Evolutionary conservation across 2,113 vertebrate genomes (phyloP).

Genomic region (Dipodomys stephensi): DNA sequence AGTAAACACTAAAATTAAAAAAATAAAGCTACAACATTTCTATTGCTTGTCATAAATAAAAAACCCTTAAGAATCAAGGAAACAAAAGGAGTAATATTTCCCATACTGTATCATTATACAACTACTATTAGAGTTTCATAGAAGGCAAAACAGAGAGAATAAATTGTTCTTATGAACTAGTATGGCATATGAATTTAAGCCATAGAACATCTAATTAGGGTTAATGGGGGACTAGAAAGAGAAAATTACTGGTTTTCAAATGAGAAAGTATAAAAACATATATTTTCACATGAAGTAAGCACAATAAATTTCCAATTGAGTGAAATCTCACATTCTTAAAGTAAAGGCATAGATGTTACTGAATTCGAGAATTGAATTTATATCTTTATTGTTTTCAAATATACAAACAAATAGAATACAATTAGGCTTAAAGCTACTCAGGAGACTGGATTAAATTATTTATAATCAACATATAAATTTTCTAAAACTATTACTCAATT

Average conservation of each 20-base stretch:
- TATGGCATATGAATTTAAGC: not conserved
- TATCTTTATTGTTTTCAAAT: not conserved
- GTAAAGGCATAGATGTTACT: not conserved
- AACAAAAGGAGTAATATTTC: not conserved
- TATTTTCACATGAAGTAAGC: conserved; percentile 29
- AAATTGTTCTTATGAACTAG: not conserved
- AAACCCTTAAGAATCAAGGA: conserved; percentile 51
- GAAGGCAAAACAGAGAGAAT: conserved; percentile 25
- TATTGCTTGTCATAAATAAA: conserved; percentile 30
- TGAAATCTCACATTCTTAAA: conserved; percentile 25
- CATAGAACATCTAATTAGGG: not conserved
- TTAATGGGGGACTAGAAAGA: conserved; percentile 22
- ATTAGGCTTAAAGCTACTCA: not conserved
- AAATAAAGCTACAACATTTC: not conserved
- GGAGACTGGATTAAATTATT: not conserved
- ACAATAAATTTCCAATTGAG: conserved; percentile 19
- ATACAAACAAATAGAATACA: not conserved
- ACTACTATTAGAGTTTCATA: conserved; percentile 32
- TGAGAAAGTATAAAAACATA: conserved; percentile 17
- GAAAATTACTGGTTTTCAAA: not conserved
- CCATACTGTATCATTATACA: not conserved
- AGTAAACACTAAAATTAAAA: conserved; percentile 42
- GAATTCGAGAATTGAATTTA: conserved; percentile 4
- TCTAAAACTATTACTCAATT: not conserved
- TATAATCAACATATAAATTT: not conserved